Evolutionary conservation across 2,888 invertebrate genomes (phyloP).

Genomic region (Arctia plantaginis): DNA sequence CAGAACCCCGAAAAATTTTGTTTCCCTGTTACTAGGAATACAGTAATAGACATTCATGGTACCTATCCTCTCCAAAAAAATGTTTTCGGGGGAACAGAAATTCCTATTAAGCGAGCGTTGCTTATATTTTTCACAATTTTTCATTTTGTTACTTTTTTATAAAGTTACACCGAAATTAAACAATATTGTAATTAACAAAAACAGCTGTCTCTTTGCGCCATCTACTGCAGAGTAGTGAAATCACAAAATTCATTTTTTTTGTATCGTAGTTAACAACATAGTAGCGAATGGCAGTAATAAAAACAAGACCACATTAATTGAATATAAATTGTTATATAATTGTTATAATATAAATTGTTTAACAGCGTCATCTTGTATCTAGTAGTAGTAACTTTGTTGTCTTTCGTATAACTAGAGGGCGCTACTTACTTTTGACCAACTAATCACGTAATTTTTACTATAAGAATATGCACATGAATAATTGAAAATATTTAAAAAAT

Average conservation of each 20-base stretch:
- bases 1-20: no score
- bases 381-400: background rate
- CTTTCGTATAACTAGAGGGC: background rate
- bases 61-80: background rate
- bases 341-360: background rate
- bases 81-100: background rate
- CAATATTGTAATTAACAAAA: background rate
- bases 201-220: conserved; percentile 15
- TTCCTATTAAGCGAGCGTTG: background rate
- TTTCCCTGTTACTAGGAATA: no score
- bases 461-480: no score
- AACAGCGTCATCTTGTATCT: background rate
- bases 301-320: no score
- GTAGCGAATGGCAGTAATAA: background rate
- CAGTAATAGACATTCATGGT: no score
- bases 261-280: background rate
- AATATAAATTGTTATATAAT: no score
- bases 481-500: no score
- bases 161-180: background rate
- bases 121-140: background rate
- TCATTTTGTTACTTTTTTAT: background rate
- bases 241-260: background rate
- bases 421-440: background rate
- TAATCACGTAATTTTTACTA: no score
- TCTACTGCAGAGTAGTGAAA: background rate